phyloP scores from a whole-genome alignment of 2,797 vertebrate genomes.

The Gymnocypris eckloni region DNA sequence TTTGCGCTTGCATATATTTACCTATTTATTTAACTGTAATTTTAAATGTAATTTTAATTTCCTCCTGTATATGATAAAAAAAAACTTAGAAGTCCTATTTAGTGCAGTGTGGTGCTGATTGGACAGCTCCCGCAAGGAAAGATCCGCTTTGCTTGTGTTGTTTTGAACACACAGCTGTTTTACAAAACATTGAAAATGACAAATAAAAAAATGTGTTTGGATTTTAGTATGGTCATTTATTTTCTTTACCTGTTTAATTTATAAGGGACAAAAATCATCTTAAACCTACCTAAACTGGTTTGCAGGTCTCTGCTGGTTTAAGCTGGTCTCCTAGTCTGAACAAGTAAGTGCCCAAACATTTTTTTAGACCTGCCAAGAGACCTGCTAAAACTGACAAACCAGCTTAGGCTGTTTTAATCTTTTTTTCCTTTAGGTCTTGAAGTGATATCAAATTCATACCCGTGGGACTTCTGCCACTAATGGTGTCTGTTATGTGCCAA shows the following conservation, averaged over 20 bases:
- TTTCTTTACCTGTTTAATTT: background rate
- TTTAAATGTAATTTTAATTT: background rate
- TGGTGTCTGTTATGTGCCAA: background rate
- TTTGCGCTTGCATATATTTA: background rate
- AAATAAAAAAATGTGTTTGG: background rate
- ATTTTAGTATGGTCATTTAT: background rate
- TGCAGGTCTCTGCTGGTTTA: background rate
- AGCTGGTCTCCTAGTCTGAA: background rate
- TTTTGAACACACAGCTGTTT: background rate
- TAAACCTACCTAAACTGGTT: background rate
- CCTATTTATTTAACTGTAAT: background rate
- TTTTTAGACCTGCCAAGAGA: background rate
- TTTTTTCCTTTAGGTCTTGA: background rate
- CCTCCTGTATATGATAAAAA: background rate
- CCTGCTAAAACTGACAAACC: background rate
- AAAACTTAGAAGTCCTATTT: background rate
- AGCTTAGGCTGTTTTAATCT: background rate
- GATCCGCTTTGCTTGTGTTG: constrained; percentile 10
- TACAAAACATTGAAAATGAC: background rate
- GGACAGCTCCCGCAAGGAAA: constrained; percentile 76
- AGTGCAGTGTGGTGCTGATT: constrained; percentile 63
- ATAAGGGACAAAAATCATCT: background rate
- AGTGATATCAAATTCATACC: background rate
- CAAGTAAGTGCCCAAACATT: background rate
- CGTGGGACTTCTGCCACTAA: background rate